phyloP scores from a whole-genome alignment of 2,797 vertebrate species.

The Karalla daura region DNA sequence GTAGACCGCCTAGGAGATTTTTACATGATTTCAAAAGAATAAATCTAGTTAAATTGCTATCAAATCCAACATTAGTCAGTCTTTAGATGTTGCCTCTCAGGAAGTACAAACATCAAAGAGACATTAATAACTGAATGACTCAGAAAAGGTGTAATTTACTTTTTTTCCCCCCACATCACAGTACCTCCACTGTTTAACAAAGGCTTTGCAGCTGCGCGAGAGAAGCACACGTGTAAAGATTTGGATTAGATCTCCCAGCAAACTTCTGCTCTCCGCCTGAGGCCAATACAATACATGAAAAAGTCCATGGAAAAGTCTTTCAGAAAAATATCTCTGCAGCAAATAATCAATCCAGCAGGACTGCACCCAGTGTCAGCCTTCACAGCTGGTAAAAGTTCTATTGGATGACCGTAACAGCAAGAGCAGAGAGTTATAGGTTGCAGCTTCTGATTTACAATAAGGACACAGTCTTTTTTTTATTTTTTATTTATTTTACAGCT shows the following conservation, averaged over 20 bases:
- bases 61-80: not conserved
- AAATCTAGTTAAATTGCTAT: not conserved
- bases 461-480: not conserved
- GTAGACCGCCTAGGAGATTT: not conserved
- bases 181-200: not conserved
- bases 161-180: not conserved
- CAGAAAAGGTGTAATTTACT: not conserved
- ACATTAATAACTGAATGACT: not conserved
- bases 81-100: not conserved
- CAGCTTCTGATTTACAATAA: not conserved
- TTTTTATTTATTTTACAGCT: no score
- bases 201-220: not conserved
- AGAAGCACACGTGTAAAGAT: not conserved
- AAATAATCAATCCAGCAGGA: constrained; percentile 3
- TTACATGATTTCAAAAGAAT: not conserved
- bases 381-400: constrained; percentile 7
- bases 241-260: not conserved
- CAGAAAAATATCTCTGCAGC: constrained; percentile 1
- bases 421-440: not conserved
- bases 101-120: not conserved
- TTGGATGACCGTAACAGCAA: not conserved
- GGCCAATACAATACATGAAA: not conserved
- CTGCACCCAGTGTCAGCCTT: constrained; percentile 1
- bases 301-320: not conserved
- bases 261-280: not conserved